Evolutionary conservation across 1,140 invertebrate genomes (phyloP), one percentile per base, ranked within the genome.

Genomic region (Gonioctena quinquepunctata): DNA sequence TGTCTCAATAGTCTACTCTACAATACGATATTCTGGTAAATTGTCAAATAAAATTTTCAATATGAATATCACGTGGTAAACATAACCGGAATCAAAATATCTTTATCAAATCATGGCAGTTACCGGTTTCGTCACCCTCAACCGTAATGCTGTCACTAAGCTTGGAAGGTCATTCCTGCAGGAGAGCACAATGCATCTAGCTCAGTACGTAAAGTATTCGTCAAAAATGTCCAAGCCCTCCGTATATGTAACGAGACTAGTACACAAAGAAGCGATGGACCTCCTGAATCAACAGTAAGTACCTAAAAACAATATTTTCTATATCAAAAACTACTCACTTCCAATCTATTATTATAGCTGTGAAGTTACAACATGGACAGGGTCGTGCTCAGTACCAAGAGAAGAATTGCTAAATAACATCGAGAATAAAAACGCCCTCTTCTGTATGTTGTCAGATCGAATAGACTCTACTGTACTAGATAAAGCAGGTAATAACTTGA

Each of bases 361-460:
- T 85, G 87, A 94, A 60, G 82, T 94, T 16, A 88, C 86, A 71
- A 77, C 87, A n/a, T 94, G 91, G 90, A 81, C 86, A 23, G 82
- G 89, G 73, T 62, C 86, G 50, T 82, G 83, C 28, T 89, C 92
- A 23, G 90, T 95, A 56, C 90, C 94, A 19, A 85, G 89, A 56
- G 82, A 87, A 23, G 89, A 90, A 72, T 83, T 97, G 6, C 68
- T 96, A 3, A 87, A 90, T 77, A 87, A 89, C 72, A 85, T 97
- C 7, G 74, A 82, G 68, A 91, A 92, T 63, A 90, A 90, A 25
- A 87, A 94, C 82, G 96, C 86, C 0, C 81, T 97, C 1, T 95
- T 89, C 76, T 97, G 95, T 82, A 83, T 93, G 23, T 81, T 97
- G 2, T 92, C 91, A 2, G 95, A 97, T 77, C 93, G 91, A 83